These are phyloP conservation scores for Scelioninae gen. 1 DNA, from an alignment of 2,888 invertebrate genomes.

Conservation along the genomic window DNA sequence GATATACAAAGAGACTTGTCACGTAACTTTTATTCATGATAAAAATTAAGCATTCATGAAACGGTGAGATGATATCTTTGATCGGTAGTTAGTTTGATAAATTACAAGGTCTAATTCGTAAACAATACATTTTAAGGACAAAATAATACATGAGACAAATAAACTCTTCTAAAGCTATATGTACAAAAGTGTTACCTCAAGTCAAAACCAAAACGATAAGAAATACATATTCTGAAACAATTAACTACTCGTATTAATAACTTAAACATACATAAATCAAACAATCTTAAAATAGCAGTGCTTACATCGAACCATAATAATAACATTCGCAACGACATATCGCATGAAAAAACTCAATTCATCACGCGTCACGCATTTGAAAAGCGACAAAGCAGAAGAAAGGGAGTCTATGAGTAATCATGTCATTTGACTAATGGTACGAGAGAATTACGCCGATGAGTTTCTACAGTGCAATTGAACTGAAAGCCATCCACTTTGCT, in stretches of 20 bases:
- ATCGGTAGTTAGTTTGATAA: not conserved
- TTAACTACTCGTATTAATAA: conserved; percentile 2
- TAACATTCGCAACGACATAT: conserved; percentile 25
- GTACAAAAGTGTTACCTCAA: not conserved
- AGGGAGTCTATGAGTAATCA: conserved; percentile 32
- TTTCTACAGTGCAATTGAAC: conserved; percentile 33
- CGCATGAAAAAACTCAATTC: conserved; percentile 14
- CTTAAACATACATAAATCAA: conserved; percentile 1
- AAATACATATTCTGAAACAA: conserved; percentile 5
- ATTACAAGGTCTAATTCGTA: not conserved
- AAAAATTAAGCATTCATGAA: no score
- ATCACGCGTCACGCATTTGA: conserved; percentile 1
- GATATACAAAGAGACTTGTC: no score
- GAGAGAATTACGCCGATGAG: conserved; percentile 32
- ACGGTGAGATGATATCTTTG: no score
- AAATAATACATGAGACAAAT: not conserved
- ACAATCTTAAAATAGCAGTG: conserved; percentile 25
- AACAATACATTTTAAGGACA: not conserved
- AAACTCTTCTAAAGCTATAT: not conserved
- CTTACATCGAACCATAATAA: conserved; percentile 22
- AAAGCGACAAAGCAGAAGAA: conserved; percentile 33
- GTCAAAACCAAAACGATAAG: conserved; percentile 13
- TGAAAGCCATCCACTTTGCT: conserved; percentile 50
- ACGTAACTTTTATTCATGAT: no score
- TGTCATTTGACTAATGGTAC: conserved; percentile 37